Base-by-base conservation (phyloP, 2,797 vertebrate species). In the Bufotes viridis region DNA sequence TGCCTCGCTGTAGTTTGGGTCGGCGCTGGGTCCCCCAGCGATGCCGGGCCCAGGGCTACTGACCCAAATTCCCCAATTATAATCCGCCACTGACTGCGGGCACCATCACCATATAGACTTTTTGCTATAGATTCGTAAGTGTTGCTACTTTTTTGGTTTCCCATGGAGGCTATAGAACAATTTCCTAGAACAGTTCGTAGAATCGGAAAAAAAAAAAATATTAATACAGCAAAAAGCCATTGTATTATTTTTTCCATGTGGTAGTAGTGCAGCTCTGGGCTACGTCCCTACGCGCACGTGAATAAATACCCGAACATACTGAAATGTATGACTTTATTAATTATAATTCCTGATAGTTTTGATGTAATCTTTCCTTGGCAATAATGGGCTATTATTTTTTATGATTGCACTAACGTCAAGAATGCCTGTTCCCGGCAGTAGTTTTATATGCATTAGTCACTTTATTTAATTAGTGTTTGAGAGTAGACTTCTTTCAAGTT, bases 391-490 rank as follows among this genome's bases (percentile, higher is more conserved):
- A 82, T 89, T 86, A 82, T 81, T 82, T 86, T 86, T 83, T 86
- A 86, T 89, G 84, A 86, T 83, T 86, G 78, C 79, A 86, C 70
- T 89, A 82, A 89, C 63, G 84, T 86, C 88, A 89, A 86, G 81
- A 76, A 86, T 76, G 26, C 51, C 55, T 24, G 12, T 89, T 89
- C 78, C 84, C 80, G n/a, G 79, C 80, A 89, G 88, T 82, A 61
- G 63, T 70, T 86, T 88, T 82, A 86, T 34, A 81, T 89, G 72
- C 84, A 89, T 86, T 89, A 89, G 84, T 86, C 88, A 89, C 86
- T 86, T 89, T 86, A 86, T 86, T 86, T 86, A 86, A 89, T 89
- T 89, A 86, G 53, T 82, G 22, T 65, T 78, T 61, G 53, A 82
- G 79, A 81, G 60, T 67, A 75, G 29, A 89, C 78, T 51, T 78